Evolutionary conservation across 2,113 vertebrate species (phyloP).

Genomic region (Tiliqua scincoides): DNA sequence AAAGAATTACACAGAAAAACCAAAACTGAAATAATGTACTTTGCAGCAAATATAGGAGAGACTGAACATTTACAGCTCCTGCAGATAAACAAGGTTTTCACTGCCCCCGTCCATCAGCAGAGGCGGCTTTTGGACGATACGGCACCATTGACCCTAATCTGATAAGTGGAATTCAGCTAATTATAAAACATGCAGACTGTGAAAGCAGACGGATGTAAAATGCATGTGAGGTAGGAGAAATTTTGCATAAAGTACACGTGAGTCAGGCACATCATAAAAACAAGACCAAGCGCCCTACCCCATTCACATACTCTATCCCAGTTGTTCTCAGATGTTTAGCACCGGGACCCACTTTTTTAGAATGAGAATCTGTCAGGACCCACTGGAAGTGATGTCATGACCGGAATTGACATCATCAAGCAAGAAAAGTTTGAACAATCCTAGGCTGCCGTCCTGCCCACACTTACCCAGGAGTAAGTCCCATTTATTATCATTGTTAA

Average conservation of each 20-base stretch:
- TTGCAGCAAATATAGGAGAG: slow-evolving; percentile 17
- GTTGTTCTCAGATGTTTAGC: too few species aligned
- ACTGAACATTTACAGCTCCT: slow-evolving; percentile 53
- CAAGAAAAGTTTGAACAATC: too few species aligned
- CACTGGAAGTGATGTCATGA: too few species aligned
- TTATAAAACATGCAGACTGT: slow-evolving; percentile 70
- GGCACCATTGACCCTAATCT: slow-evolving; percentile 43
- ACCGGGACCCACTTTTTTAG: too few species aligned
- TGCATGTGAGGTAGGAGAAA: not conserved
- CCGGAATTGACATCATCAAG: too few species aligned
- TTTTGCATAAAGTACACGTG: slow-evolving; percentile 50
- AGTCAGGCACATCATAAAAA: slow-evolving; percentile 57
- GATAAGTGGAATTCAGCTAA: slow-evolving; percentile 69
- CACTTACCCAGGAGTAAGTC: too few species aligned
- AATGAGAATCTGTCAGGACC: too few species aligned
- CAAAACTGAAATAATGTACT: slow-evolving; percentile 59
- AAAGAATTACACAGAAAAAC: slow-evolving; percentile 49
- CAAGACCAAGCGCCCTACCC: not conserved
- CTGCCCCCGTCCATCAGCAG: slow-evolving; percentile 60
- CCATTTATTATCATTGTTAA: too few species aligned
- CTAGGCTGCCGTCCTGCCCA: too few species aligned
- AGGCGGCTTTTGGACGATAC: slow-evolving; percentile 58
- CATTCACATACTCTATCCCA: not conserved
- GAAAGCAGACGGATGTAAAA: slow-evolving; percentile 44
- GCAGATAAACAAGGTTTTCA: slow-evolving; percentile 66